Evolutionary conservation across 35 echinoderm and acorn worm genomes (phyloP), one percentile per base, ranked within the genome.

Genomic region (Holothuria glaberrima): DNA sequence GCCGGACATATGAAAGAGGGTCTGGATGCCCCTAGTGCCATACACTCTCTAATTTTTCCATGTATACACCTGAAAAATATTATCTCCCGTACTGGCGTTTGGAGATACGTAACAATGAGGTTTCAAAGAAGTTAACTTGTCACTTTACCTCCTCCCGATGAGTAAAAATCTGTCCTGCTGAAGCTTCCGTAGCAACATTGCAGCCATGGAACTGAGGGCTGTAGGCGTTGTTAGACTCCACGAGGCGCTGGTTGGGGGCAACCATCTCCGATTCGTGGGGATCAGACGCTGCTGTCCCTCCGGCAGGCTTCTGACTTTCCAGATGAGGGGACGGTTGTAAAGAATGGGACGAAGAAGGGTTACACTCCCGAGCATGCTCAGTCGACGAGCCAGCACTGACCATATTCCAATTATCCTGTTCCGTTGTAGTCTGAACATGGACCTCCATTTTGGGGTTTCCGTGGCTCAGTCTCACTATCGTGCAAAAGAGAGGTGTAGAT

Each of bases 151-250:
- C 74, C 18, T 78, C 74, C 38, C 74, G 41, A 48, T 78, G 74
- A 78, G 41, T 28, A 78, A 78, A 78, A 1, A 78, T 16, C 27
- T 78, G 74, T 52, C 74, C 74, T 33, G 74, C 50, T 6, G 74
- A 48, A 27, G 20, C 35, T 78, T 78, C 74, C 22, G 74, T 78
- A 78, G 44, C 41, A 48, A 78, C 35, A 18, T 78, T 78, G 38
- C 74, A 78, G 3, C 74, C 74, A 29, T 78, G 74, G 19, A 48
- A 78, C 74, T 78, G 74, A 9, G 74, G 74, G 74, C 74, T 78
- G 33, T 78, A 78, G 1, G 38, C 74, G n/a, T 78, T 78, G 41
- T 78, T 78, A 9, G 35, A 26, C 29, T 48, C 74, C 20, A 48
- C 19, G 3, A 78, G 35, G 12, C 74, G 74, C n/a, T 78, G 74